Percentiles rank a stretch among this genome's conserved stretches.
Conservation (phyloP, 1,140 invertebrate genomes). For the Papilio polytes region DNA sequence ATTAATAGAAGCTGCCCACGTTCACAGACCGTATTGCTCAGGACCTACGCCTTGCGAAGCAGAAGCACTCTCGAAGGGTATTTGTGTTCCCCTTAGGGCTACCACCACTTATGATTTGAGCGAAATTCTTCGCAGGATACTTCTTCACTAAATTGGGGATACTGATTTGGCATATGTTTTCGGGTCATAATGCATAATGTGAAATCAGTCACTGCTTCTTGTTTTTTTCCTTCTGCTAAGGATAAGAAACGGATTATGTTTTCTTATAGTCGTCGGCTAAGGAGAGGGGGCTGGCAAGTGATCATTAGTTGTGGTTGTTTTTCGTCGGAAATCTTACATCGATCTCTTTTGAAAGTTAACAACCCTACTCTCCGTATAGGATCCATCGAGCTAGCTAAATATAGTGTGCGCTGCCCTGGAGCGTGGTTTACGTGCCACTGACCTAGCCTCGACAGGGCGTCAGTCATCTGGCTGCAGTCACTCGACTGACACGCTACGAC, state of each 20-base stretch:
- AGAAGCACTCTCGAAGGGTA: constrained; percentile 46
- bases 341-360: not conserved
- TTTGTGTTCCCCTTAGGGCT: constrained; percentile 43
- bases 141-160: not conserved
- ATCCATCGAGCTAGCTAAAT: constrained; percentile 59
- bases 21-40: not conserved
- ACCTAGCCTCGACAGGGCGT: constrained; percentile 60
- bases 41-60: constrained; percentile 19
- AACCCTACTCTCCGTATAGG: constrained; percentile 43
- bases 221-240: not conserved
- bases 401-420: constrained; percentile 48
- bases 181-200: not conserved
- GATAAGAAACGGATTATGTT: not conserved
- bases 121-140: not conserved
- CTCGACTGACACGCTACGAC: not conserved
- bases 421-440: constrained; percentile 60
- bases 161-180: not conserved
- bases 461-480: constrained; percentile 22
- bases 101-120: not conserved
- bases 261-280: not conserved
- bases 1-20: not conserved
- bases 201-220: not conserved
- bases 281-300: not conserved
- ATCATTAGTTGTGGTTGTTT: not conserved
- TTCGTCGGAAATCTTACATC: not conserved